Percentiles rank a stretch among this genome's conserved stretches.
Evolutionary conservation across 1,140 invertebrate genomes (phyloP).

Genomic region (Dryas iulia): DNA sequence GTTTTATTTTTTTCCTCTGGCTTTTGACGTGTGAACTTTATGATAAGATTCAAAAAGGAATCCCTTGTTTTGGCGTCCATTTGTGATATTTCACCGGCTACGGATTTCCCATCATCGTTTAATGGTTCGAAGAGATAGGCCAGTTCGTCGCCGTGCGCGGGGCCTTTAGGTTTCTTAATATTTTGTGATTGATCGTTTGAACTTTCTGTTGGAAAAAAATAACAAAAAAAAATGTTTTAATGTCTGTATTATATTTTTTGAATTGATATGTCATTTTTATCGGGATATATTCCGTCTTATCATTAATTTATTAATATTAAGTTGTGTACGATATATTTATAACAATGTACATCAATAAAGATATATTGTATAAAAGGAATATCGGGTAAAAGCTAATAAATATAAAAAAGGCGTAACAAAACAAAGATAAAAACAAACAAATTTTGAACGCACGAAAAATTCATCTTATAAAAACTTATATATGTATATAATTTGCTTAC

Average conservation of each 20-base stretch:
- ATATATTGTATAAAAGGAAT: too few species aligned
- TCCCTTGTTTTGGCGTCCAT: slow-evolving; percentile 83
- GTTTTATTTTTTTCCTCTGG: slow-evolving; percentile 27
- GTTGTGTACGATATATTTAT: neutral
- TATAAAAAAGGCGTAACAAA: too few species aligned
- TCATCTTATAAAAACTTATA: too few species aligned
- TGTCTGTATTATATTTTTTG: too few species aligned
- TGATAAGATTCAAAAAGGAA: slow-evolving; percentile 83
- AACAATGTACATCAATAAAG: too few species aligned
- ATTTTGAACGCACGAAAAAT: too few species aligned
- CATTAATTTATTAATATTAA: neutral
- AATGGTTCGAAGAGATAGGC: slow-evolving; percentile 85
- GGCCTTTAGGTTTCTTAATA: slow-evolving; percentile 55
- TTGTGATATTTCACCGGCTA: slow-evolving; percentile 58
- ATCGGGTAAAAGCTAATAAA: too few species aligned
- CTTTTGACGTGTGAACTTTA: slow-evolving; percentile 82
- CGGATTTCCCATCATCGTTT: slow-evolving; percentile 81
- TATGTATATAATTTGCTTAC: slow-evolving; percentile 37
- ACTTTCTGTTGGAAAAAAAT: slow-evolving; percentile 32
- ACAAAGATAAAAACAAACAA: too few species aligned
- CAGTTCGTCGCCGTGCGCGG: slow-evolving; percentile 85
- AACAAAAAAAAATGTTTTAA: neutral
- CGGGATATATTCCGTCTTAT: too few species aligned
- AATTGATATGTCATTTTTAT: too few species aligned
- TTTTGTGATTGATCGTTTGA: slow-evolving; percentile 28